Percentiles rank a stretch among this genome's conserved stretches.
These are phyloP conservation scores for Rhingia rostrata DNA, from an alignment of 2,888 invertebrate species.

Conservation along the genomic window DNA sequence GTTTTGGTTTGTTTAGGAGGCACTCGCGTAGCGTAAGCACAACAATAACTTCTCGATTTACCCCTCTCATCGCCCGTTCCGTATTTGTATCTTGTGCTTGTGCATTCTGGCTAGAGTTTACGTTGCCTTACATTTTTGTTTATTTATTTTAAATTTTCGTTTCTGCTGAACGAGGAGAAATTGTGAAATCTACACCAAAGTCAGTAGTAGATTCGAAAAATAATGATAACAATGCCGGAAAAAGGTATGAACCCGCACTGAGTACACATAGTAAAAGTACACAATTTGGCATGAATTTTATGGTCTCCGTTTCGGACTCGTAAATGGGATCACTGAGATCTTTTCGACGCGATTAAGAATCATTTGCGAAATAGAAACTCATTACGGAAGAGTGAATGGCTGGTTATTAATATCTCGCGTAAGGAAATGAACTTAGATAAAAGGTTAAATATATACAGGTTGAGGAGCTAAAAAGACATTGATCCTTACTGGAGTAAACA, in stretches of 20 bases:
- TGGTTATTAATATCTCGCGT: neutral
- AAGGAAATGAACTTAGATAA: slow-evolving; percentile 24
- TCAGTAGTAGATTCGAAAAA: neutral
- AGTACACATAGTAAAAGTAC: slow-evolving; percentile 31
- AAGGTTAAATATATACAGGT: neutral
- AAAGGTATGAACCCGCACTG: slow-evolving; percentile 4
- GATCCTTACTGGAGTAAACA: neutral
- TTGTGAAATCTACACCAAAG: slow-evolving; percentile 55
- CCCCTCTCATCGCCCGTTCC: neutral
- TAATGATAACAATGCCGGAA: slow-evolving; percentile 21
- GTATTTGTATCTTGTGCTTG: neutral
- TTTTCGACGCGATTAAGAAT: slow-evolving; percentile 36
- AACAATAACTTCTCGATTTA: slow-evolving; percentile 32
- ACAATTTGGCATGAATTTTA: slow-evolving; percentile 28
- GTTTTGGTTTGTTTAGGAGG: neutral
- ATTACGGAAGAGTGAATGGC: slow-evolving; percentile 8
- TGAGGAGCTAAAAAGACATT: neutral
- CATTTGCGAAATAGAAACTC: slow-evolving; percentile 36
- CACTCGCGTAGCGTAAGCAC: slow-evolving; percentile 3
- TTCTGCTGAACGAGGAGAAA: slow-evolving; percentile 41
- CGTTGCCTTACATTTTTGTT: neutral
- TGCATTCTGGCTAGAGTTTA: neutral
- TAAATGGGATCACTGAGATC: slow-evolving; percentile 35
- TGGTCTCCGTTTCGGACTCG: slow-evolving; percentile 27
- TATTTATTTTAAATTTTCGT: slow-evolving; percentile 15